Evolutionary conservation across 2,797 vertebrate species (phyloP).

Genomic region (Carduelis carduelis): DNA sequence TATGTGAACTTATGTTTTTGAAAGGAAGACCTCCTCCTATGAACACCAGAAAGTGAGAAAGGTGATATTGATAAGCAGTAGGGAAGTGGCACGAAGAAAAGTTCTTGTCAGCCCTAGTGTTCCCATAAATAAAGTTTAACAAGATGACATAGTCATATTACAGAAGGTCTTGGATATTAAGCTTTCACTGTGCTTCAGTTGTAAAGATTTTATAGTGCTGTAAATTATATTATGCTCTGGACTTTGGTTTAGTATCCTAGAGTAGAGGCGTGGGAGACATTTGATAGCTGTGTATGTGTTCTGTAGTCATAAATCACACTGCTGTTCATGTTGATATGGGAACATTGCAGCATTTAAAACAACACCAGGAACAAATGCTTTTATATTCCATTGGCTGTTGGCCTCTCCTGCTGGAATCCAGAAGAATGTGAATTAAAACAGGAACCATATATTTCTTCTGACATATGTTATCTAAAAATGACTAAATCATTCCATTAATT

Average conservation of each 20-base stretch:
- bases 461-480: background rate
- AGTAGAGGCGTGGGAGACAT: conserved; percentile 59
- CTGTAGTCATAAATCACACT: conserved; percentile 54
- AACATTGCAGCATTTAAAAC: conserved; percentile 40
- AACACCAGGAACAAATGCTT: conserved; percentile 39
- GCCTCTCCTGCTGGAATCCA: background rate
- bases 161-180: conserved; percentile 71
- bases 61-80: conserved; percentile 59
- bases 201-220: conserved; percentile 80
- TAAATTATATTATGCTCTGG: conserved; percentile 81
- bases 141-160: conserved; percentile 79
- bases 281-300: conserved; percentile 52
- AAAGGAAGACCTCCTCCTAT: conserved; percentile 28
- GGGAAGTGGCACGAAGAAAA: conserved; percentile 37
- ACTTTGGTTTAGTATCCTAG: conserved; percentile 75
- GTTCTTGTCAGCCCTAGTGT: conserved; percentile 49
- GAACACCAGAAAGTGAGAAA: conserved; percentile 39
- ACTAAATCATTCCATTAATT: conserved; percentile 10
- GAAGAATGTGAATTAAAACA: conserved; percentile 25
- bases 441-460: background rate
- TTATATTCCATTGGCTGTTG: background rate
- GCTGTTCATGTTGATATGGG: conserved; percentile 48
- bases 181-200: conserved; percentile 73
- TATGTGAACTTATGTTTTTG: conserved; percentile 28
- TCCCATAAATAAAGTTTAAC: conserved; percentile 81